Percentiles rank a stretch among this genome's conserved stretches.
Conservation (phyloP, 2,113 vertebrate genomes). For the Uropsilus gracilis region DNA sequence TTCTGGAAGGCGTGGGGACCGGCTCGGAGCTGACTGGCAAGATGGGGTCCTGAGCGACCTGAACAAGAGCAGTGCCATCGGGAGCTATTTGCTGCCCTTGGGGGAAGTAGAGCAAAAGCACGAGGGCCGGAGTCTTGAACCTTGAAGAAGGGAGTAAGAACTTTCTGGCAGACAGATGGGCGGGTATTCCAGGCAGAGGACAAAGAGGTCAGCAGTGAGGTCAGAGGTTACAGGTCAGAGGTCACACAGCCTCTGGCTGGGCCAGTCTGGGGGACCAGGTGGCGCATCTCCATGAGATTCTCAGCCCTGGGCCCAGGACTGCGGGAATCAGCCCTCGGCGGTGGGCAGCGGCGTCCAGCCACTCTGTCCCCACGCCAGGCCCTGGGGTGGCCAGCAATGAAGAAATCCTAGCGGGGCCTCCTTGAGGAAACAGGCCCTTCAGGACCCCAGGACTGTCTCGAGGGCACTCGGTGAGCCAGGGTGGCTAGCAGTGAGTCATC, state of each 20-base stretch:
- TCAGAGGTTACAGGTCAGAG: not conserved
- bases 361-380: not conserved
- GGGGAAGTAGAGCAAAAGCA: too few species aligned
- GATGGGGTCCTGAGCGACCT: not conserved
- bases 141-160: not conserved
- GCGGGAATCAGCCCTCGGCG: not conserved
- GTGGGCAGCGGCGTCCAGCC: not conserved
- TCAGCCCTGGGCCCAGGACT: not conserved
- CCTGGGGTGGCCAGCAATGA: fast-evolving
- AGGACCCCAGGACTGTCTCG: not conserved
- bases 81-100: not conserved
- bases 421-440: not conserved
- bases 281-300: not conserved
- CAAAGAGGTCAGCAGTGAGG: not conserved
- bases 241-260: not conserved
- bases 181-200: too few species aligned
- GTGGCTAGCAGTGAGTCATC: not conserved
- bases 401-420: not conserved
- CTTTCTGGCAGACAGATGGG: not conserved
- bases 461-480: not conserved
- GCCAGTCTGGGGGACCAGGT: not conserved
- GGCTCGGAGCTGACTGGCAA: not conserved
- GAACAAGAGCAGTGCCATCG: not conserved
- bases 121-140: not conserved
- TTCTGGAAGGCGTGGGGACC: not conserved